Conservation (phyloP, 2,888 invertebrate genomes). For the Brachylomia viminalis region DNA sequence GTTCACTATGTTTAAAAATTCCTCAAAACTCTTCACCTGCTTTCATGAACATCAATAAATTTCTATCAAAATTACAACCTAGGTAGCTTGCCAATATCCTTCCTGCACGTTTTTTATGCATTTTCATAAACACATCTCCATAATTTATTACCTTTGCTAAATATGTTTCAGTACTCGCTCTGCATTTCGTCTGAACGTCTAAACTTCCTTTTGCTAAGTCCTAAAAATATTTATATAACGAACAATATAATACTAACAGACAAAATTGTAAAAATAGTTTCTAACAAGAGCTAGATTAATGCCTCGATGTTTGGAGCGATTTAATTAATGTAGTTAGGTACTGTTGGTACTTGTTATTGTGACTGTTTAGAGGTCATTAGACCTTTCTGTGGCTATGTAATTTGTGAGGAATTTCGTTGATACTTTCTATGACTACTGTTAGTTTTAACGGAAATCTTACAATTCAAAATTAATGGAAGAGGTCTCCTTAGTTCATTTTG, state of each 20-base stretch:
- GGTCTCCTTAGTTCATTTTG: neutral
- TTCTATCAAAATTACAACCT: neutral
- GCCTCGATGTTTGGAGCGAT: slow-evolving; percentile 5
- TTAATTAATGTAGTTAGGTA: no score
- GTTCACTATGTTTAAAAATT: neutral
- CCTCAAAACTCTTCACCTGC: slow-evolving; percentile 2
- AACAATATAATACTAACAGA: slow-evolving; percentile 40
- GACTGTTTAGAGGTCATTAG: slow-evolving; percentile 15
- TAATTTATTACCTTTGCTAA: slow-evolving; percentile 51
- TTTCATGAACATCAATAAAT: slow-evolving; percentile 7
- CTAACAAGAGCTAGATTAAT: slow-evolving; percentile 28
- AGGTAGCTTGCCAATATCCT: slow-evolving; percentile 5
- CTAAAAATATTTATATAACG: slow-evolving; percentile 57
- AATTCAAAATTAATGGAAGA: neutral
- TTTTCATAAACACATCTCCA: slow-evolving; percentile 41
- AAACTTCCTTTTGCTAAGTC: slow-evolving; percentile 62
- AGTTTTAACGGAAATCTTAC: neutral
- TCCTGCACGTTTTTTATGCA: slow-evolving; percentile 35
- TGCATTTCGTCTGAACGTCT: slow-evolving; percentile 62
- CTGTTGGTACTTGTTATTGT: no score
- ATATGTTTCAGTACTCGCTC: slow-evolving; percentile 58
- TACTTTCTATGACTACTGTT: neutral
- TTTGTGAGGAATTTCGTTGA: slow-evolving; percentile 4
- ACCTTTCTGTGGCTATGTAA: slow-evolving; percentile 8
- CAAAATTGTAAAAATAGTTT: slow-evolving; percentile 26